Conservation (phyloP, 2,113 vertebrate species). For the Apaloderma vittatum region DNA sequence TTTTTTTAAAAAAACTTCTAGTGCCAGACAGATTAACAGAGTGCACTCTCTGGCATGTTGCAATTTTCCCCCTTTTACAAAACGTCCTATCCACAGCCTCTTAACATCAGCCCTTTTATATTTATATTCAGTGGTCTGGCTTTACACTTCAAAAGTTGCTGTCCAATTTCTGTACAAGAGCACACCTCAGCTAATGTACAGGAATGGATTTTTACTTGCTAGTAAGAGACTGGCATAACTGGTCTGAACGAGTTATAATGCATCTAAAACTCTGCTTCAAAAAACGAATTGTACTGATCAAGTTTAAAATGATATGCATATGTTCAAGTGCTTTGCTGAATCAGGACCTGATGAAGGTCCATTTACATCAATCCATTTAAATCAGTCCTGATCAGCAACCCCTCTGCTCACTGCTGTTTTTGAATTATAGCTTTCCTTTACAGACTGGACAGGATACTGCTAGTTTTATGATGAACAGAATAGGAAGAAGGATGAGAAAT, state of each 20-base stretch:
- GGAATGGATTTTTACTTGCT: neutral
- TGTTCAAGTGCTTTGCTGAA: neutral
- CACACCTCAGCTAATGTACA: neutral
- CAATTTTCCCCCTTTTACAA: neutral
- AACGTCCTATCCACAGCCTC: neutral
- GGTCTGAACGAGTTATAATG: neutral
- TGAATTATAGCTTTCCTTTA: neutral
- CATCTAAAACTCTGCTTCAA: neutral
- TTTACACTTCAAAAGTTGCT: neutral
- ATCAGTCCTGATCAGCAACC: neutral
- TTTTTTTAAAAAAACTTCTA: neutral
- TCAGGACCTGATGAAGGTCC: neutral
- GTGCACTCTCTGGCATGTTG: neutral
- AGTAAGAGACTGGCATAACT: neutral
- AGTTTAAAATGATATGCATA: neutral
- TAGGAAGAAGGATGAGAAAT: neutral
- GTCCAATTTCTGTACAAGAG: neutral
- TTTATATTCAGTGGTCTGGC: neutral
- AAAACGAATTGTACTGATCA: neutral
- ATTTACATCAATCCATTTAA: neutral
- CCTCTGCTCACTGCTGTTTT: neutral
- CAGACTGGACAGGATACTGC: neutral
- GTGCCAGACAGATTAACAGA: neutral
- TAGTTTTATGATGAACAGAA: neutral
- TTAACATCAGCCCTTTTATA: neutral